These are phyloP conservation scores for Sinelater perroti DNA, from an alignment of 2,888 invertebrate genomes.

Conservation along the genomic window DNA sequence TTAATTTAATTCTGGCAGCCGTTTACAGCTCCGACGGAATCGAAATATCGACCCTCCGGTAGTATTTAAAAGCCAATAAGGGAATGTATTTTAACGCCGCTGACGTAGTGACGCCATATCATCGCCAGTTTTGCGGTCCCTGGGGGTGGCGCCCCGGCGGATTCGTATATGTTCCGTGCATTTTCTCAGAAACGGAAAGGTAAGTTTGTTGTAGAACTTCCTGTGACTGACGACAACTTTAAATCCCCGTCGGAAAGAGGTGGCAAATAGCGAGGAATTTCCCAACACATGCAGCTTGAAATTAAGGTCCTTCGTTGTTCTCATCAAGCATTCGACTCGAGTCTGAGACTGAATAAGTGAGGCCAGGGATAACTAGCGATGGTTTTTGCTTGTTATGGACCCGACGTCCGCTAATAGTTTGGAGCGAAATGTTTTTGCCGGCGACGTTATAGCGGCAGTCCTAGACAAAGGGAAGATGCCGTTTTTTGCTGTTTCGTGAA, in stretches of 20 bases:
- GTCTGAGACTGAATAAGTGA: not conserved
- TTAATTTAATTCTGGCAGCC: not conserved
- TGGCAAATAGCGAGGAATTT: no score
- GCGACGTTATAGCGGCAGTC: no score
- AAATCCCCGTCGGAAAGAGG: not conserved
- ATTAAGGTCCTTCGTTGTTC: constrained; percentile 2
- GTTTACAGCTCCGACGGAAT: not conserved
- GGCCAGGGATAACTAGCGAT: not conserved
- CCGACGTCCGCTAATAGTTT: constrained; percentile 1
- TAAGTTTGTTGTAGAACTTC: constrained; percentile 9
- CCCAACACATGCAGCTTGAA: no score
- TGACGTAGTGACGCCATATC: constrained; percentile 8
- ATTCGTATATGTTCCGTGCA: no score
- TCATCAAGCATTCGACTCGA: constrained; percentile 3
- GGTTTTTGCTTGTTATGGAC: constrained; percentile 10
- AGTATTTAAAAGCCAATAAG: constrained; percentile 8
- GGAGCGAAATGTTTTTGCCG: not conserved
- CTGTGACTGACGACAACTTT: not conserved
- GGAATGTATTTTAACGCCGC: constrained; percentile 14
- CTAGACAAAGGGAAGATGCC: no score
- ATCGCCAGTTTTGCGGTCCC: constrained; percentile 6
- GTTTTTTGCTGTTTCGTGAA: not conserved
- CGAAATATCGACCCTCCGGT: not conserved
- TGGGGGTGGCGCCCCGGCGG: constrained; percentile 2
- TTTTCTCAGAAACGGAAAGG: not conserved